Base-by-base conservation (phyloP, 30 jellyfish, hydroid and myxozoan genomes). In the Chironex yamaguchii region DNA sequence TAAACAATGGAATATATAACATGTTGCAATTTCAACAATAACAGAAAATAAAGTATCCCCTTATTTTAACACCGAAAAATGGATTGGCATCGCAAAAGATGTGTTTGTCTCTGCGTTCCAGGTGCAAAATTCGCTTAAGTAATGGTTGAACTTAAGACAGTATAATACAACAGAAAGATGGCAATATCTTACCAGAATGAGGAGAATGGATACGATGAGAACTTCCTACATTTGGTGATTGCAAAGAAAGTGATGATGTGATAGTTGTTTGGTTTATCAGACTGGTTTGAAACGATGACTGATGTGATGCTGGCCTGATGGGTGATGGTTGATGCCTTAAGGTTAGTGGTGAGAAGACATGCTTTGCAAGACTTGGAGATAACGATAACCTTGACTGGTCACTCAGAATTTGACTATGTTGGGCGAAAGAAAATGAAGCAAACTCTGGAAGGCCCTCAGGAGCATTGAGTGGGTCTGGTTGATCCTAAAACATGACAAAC, bases 401-500 rank as follows among this genome's bases (percentile, higher is more conserved):
- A 42, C 17, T 42, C 17, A 42, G 17, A 42, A 42, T 17, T 6
- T 42, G 58, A 42, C 58, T 42, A 42, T 42, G 58, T 17, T 42
- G 58, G 9, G 58, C 13, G 17, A 42, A 42, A 42, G 58, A 9
- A 9, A 42, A 9, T 42, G 58, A 42, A 42, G 13, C 58, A 42
- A 42, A 42, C 58, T 42, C 58, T 17, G 58, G 58, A 9, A 42
- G 17, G 9, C 58, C 58, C 9, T 42, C 58, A 6, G 58, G 17
- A 42, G 17, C 17, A 42, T 42, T 33, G 20, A 85, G 42, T 36
- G 89, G 95, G 17, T 85, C 89, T 0, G 95, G 95, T 48, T 72
- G 73, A 42, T 85, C 95, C 95, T 85, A 74, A 14, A 49, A n/a
- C n/a, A n/a, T n/a, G n/a, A n/a, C n/a, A n/a, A n/a, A n/a, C n/a